Evolutionary conservation across 2,113 vertebrate species (phyloP), one percentile per base, ranked within the genome.

Genomic region (Nymphicus hollandicus): DNA sequence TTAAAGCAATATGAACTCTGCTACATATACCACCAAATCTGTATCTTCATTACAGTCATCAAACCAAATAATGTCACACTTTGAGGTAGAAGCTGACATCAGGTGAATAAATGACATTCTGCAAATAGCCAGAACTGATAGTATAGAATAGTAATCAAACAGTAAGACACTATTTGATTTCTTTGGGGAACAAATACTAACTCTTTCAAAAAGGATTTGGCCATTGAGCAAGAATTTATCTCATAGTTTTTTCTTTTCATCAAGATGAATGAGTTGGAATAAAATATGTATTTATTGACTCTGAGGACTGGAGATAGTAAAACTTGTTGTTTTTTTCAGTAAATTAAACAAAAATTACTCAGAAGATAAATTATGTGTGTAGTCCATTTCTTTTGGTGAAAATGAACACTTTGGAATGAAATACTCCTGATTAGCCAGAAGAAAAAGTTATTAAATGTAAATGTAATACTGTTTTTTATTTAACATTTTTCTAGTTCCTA

Each of bases 281-380:
- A 76, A 84, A 93, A 91, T 84, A 86, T 70, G 37, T 68, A 91
- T 77, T 96, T 93, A 96, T 93, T 88, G 64, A 58, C 66, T 96
- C 43, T 74, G 37, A 68, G 33, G 35, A 84, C 66, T 92, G 68
- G 79, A 86, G 91, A 91, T 22, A 92, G 86, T 83, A 88, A 94
- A 88, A 58, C 13, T 27, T 66, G 17, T 6, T 24, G 3, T 69
- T 89, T 78, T 41, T 95, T 83, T 85, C 64, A 82, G 60, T 94
- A 95, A 94, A 95, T 94, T 93, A 86, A 93, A 77, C 23, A 88
- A 70, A 94, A 88, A 80, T 80, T 85, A 83, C 20, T 73, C 58
- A 73, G 79, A 93, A 94, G 47, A 70, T 37, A 65, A 43, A 89
- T 25, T 56, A 73, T 41, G 19, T 70, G 19, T 61, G 53, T 39